These are phyloP conservation scores for Protonibea diacanthus DNA, from an alignment of 2,797 vertebrate genomes.

Conservation along the genomic window DNA sequence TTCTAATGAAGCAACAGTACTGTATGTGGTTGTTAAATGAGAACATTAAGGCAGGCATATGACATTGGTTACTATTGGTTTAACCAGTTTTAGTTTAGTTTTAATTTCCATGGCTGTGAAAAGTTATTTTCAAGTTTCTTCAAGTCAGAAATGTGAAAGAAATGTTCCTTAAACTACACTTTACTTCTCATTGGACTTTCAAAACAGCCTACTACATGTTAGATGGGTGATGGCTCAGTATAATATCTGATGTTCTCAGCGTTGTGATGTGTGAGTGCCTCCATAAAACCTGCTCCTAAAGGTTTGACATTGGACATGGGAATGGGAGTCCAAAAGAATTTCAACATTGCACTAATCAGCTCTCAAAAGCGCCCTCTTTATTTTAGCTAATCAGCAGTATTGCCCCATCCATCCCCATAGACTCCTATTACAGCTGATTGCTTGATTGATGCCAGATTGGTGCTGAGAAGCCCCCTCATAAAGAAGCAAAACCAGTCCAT, in stretches of 20 bases:
- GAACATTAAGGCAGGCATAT: too few relatives aligned
- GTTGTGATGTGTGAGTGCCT: constrained; percentile 7
- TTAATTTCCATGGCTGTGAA: background rate
- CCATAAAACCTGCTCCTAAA: constrained; percentile 30
- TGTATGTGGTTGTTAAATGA: background rate
- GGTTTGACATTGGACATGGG: constrained; percentile 36
- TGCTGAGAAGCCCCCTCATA: constrained; percentile 42
- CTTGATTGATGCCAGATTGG: constrained; percentile 63
- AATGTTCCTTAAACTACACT: background rate
- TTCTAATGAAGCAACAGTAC: background rate
- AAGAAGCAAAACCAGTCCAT: constrained; percentile 22
- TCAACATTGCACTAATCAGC: constrained; percentile 43
- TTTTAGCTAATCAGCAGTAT: constrained; percentile 58
- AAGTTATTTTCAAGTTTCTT: background rate
- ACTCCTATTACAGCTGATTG: constrained; percentile 53
- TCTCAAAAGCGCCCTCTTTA: constrained; percentile 39
- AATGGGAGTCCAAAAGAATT: constrained; percentile 14
- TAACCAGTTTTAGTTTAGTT: background rate
- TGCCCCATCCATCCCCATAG: constrained; percentile 43
- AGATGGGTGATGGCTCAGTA: background rate
- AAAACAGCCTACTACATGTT: background rate
- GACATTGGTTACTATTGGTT: background rate
- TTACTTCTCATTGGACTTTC: background rate
- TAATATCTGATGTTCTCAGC: constrained; percentile 2
- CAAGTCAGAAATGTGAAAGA: too few relatives aligned